Conservation (phyloP, 2,888 invertebrate species). For the Apamea crenata region DNA sequence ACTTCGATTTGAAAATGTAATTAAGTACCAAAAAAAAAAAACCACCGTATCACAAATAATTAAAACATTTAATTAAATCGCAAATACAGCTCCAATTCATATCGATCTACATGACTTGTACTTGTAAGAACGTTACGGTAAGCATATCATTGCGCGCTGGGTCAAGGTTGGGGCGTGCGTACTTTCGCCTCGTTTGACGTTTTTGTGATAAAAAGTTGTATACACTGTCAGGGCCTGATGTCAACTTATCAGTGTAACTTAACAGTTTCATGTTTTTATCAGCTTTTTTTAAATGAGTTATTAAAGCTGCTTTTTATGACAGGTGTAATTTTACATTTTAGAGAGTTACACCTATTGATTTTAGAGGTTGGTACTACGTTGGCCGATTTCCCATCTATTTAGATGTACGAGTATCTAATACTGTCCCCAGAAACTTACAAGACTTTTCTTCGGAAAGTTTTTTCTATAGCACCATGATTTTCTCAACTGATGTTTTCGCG, state of each 20-base stretch:
- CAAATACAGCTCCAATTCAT: slow-evolving; percentile 28
- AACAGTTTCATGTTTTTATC: slow-evolving; percentile 13
- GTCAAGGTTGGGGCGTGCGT: slow-evolving; percentile 60
- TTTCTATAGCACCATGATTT: not conserved
- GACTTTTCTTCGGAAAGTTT: not conserved
- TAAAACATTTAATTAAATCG: slow-evolving; percentile 36
- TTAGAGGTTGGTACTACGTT: not conserved
- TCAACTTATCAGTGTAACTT: slow-evolving; percentile 18
- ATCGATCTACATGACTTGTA: slow-evolving; percentile 38
- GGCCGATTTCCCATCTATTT: not conserved
- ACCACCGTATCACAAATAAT: slow-evolving; percentile 13
- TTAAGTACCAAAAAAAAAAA: slow-evolving; percentile 5
- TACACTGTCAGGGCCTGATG: slow-evolving; percentile 37
- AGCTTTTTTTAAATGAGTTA: not conserved
- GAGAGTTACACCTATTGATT: not conserved
- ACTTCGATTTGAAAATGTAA: not conserved
- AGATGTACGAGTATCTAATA: not conserved
- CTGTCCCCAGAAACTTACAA: not conserved
- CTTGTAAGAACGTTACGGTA: slow-evolving; percentile 37
- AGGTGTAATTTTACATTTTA: not conserved
- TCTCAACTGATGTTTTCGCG: not conserved
- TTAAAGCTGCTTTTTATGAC: not conserved
- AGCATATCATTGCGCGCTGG: slow-evolving; percentile 21
- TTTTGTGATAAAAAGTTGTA: slow-evolving; percentile 47
- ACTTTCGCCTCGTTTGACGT: slow-evolving; percentile 45